Percentiles rank a stretch among this genome's conserved stretches.
Conservation (phyloP, 1,140 invertebrate genomes). For the Hyposmocoma kahamanoa region DNA sequence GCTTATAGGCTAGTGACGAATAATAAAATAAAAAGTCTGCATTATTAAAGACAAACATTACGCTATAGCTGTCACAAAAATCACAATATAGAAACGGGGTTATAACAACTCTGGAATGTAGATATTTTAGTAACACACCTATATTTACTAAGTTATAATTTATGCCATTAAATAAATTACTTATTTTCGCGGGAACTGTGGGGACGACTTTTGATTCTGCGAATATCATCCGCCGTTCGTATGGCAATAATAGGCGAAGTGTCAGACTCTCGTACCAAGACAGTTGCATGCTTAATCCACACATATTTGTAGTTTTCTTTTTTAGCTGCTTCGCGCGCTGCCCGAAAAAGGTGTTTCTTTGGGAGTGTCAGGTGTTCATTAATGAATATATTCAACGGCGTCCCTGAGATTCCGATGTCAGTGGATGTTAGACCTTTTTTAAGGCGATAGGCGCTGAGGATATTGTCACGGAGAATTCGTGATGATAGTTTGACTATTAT, state of each 20-base stretch:
- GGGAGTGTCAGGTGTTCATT: slow-evolving; percentile 5
- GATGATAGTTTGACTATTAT: neutral
- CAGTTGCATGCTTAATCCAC: slow-evolving; percentile 1
- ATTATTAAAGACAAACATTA: no score
- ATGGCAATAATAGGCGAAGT: slow-evolving; percentile 2
- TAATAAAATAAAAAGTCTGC: no score
- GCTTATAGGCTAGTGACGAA: no score
- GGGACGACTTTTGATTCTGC: slow-evolving; percentile 2
- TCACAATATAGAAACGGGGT: no score
- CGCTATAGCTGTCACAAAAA: no score
- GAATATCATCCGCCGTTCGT: neutral
- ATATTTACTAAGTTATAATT: no score
- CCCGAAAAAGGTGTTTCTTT: slow-evolving; percentile 4
- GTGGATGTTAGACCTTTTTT: neutral
- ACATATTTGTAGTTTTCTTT: neutral
- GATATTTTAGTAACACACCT: no score
- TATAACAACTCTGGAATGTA: no score
- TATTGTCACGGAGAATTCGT: slow-evolving; percentile 3
- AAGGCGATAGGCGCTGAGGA: neutral
- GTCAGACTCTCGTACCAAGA: neutral
- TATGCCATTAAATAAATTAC: no score
- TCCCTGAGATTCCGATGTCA: neutral
- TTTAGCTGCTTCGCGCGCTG: neutral
- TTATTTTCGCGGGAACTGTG: no score
- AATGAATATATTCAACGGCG: neutral